Conservation (phyloP, 2,888 invertebrate species). For the Andrena trimmerana region DNA sequence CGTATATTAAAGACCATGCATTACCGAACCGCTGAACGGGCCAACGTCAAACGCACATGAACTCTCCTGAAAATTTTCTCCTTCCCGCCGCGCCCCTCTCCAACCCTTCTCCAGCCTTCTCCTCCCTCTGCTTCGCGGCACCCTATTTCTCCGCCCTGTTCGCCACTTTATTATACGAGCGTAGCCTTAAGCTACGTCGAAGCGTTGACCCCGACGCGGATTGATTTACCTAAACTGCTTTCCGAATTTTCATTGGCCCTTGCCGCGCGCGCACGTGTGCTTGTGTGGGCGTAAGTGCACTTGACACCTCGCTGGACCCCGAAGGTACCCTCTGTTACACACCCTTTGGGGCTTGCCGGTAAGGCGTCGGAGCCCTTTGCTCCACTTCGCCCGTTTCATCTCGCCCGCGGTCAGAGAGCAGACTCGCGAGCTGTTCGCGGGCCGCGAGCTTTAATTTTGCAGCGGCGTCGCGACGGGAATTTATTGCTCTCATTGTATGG, state of each 20-base stretch:
- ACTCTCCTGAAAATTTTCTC: conserved; percentile 63
- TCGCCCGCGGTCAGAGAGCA: no score
- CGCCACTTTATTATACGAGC: conserved; percentile 71
- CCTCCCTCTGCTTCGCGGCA: conserved; percentile 43
- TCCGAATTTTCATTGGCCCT: conserved; percentile 64
- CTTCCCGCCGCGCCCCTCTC: not conserved
- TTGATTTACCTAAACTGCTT: conserved; percentile 68
- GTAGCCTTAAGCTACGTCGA: conserved; percentile 66
- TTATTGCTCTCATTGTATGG: no score
- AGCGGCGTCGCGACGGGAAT: no score
- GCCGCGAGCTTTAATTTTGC: no score
- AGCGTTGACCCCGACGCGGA: conserved; percentile 70
- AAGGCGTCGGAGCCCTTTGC: not conserved
- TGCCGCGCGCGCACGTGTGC: conserved; percentile 4
- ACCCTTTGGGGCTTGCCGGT: not conserved
- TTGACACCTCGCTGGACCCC: conserved; percentile 73
- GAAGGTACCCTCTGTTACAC: conserved; percentile 7
- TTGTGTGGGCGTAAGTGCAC: conserved; percentile 64
- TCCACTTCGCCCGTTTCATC: not conserved
- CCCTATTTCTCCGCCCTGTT: conserved; percentile 57
- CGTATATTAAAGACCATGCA: conserved; percentile 73
- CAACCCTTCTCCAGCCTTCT: conserved; percentile 38
- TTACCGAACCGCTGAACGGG: conserved; percentile 75
- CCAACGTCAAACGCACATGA: conserved; percentile 80
- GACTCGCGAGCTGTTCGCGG: no score